Conservation (phyloP, 2,797 vertebrate species). For the Chaunax sp. region DNA sequence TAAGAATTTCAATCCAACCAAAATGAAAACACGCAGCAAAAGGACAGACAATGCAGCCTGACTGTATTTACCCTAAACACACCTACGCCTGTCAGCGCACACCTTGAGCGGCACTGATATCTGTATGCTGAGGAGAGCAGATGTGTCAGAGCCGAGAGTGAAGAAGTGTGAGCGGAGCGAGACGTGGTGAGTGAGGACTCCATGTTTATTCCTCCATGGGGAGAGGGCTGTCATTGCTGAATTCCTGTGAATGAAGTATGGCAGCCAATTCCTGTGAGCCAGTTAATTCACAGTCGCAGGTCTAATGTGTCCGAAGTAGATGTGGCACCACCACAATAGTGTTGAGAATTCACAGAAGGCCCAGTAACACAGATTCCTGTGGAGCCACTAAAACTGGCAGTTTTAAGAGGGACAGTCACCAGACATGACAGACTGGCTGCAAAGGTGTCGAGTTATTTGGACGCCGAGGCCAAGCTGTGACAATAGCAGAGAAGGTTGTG, state of each 20-base stretch:
- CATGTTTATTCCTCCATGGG: constrained; percentile 76
- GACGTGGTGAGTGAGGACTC: constrained; percentile 75
- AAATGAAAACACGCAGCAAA: constrained; percentile 19
- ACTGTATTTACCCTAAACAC: constrained; percentile 11
- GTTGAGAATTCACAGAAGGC: constrained; percentile 53
- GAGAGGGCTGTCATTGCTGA: constrained; percentile 78
- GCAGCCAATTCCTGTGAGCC: constrained; percentile 66
- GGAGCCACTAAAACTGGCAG: constrained; percentile 37
- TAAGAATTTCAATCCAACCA: neutral
- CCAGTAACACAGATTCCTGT: constrained; percentile 12
- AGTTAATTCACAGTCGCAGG: constrained; percentile 69
- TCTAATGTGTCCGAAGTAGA: constrained; percentile 50
- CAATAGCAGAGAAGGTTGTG: constrained; percentile 36
- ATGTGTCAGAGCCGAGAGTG: constrained; percentile 46
- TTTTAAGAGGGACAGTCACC: constrained; percentile 27
- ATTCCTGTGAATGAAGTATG: constrained; percentile 83
- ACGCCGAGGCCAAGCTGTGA: constrained; percentile 32
- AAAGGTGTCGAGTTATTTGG: constrained; percentile 49
- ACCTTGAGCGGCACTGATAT: constrained; percentile 40
- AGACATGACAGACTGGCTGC: constrained; percentile 4
- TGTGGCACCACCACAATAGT: constrained; percentile 54
- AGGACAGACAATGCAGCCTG: constrained; percentile 1
- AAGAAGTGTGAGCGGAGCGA: constrained; percentile 50
- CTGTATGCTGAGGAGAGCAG: constrained; percentile 30
- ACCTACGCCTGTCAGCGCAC: constrained; percentile 44